These are phyloP conservation scores for Prietella phreatophila DNA, from an alignment of 2,113 vertebrate genomes.

Conservation along the genomic window DNA sequence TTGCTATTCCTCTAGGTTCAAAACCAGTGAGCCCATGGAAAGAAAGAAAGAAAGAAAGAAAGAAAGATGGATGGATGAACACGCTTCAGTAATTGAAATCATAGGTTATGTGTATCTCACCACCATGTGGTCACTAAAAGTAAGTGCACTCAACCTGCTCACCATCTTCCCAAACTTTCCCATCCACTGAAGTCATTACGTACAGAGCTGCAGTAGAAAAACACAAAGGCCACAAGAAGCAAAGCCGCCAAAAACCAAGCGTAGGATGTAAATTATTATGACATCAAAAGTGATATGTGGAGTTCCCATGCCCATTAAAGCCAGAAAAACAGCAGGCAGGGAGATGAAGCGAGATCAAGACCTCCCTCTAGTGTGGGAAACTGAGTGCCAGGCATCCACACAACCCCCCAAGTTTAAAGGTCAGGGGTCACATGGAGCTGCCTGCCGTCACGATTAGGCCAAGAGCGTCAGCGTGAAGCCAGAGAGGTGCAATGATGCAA, in stretches of 20 bases:
- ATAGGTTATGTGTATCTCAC: background rate
- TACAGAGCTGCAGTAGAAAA: background rate
- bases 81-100: background rate
- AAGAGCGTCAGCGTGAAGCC: background rate
- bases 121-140: slow-evolving; percentile 32
- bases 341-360: slow-evolving; percentile 64
- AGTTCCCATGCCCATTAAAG: slow-evolving; percentile 67
- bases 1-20: background rate
- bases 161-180: background rate
- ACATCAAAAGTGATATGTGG: slow-evolving; percentile 14
- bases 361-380: slow-evolving; percentile 47
- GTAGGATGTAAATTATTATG: slow-evolving; percentile 22
- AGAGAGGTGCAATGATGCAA: slow-evolving; percentile 42
- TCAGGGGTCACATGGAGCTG: slow-evolving; percentile 47
- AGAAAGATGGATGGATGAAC: background rate
- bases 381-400: slow-evolving; percentile 39
- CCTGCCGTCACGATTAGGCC: slow-evolving; percentile 13
- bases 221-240: background rate
- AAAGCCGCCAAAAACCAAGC: background rate
- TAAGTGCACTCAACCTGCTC: slow-evolving; percentile 22
- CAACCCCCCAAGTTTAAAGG: slow-evolving; percentile 49
- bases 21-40: background rate
- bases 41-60: background rate
- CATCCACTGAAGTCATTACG: background rate
- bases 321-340: slow-evolving; percentile 44